A percentile compares a stretch with the other conserved stretches of the same genome.
Conservation (phyloP, 2,888 invertebrate species). For the Hydroisotoma schaefferi region DNA sequence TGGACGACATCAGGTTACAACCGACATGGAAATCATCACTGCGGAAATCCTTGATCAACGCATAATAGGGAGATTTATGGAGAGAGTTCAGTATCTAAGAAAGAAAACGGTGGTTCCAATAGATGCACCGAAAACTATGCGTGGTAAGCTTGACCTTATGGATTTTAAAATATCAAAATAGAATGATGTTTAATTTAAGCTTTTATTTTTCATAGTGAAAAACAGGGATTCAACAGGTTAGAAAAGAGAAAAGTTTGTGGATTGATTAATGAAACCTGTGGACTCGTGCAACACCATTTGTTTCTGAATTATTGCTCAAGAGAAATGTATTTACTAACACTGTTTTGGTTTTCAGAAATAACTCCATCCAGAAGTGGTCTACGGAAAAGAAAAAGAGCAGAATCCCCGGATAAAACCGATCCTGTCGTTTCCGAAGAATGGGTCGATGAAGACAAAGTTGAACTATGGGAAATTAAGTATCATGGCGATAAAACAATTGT, state of each 20-base stretch:
- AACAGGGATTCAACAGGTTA: conserved; percentile 26
- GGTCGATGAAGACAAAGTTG: conserved; percentile 93
- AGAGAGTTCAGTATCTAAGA: conserved; percentile 87
- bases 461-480: conserved; percentile 93
- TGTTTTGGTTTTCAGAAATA: no score
- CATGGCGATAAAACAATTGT: conserved; percentile 74
- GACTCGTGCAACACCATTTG: background rate
- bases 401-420: conserved; percentile 89
- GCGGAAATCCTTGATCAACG: conserved; percentile 84
- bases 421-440: conserved; percentile 93
- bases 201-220: conserved; percentile 15
- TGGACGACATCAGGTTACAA: conserved; percentile 88
- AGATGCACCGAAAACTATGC: conserved; percentile 83
- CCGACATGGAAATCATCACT: conserved; percentile 92
- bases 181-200: background rate
- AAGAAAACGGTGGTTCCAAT: conserved; percentile 90
- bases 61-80: conserved; percentile 81
- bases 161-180: no score
- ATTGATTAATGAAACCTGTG: no score
- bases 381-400: conserved; percentile 85
- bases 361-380: conserved; percentile 91
- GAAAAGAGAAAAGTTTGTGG: background rate
- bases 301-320: background rate
- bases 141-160: conserved; percentile 61
- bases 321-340: no score